Evolutionary conservation across 2,888 invertebrate genomes (phyloP), one percentile per base, ranked within the genome.

Genomic region (Xanthorhoe spadicearia): DNA sequence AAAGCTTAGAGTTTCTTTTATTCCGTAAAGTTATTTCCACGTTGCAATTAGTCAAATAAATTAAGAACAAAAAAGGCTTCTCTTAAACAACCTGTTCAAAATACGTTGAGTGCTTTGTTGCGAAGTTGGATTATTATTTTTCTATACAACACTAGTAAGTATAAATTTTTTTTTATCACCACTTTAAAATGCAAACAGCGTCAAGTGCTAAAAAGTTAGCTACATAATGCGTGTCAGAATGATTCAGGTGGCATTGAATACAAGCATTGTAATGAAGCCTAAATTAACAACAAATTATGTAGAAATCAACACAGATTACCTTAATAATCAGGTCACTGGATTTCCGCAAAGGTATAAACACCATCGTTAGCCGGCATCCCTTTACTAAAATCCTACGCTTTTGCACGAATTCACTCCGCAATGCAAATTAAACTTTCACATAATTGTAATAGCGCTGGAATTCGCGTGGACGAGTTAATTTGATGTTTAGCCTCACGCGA

Each of bases 401-500:
- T 75, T 74, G 69, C 72, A 66, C 61, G 56, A 65, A 69, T 49
- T 3, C 7, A 8, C 17, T 18, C 23, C 28, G n/a, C 52, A 71
- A 52, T 51, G 23, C 64, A 74, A 66, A 70, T 64, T 68, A 58
- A 59, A 69, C 75, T 76, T 72, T 80, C 62, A 19, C 0, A 0
- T 0, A 1, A n/a, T 2, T 50, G 19, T 17, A 51, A 70, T 76
- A 80, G 61, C 70, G 79, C 69, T 66, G 50, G 72, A 66, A 77
- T 58, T 80, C 59, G 63, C 61, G 71, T 52, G 66, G 38, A 57
- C 53, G 48, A 64, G 70, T 76, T 77, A 77, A 78, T 75, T 77
- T 77, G 77, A 77, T 79, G 79, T 79, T 80, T 80, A 77, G 76
- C 76, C 80, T 78, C 84, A 85, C 82, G 85, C 84, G 77, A 85